Evolutionary conservation across 2,113 vertebrate species (phyloP), one percentile per base, ranked within the genome.

Genomic region (Colistium nudipinnis): DNA sequence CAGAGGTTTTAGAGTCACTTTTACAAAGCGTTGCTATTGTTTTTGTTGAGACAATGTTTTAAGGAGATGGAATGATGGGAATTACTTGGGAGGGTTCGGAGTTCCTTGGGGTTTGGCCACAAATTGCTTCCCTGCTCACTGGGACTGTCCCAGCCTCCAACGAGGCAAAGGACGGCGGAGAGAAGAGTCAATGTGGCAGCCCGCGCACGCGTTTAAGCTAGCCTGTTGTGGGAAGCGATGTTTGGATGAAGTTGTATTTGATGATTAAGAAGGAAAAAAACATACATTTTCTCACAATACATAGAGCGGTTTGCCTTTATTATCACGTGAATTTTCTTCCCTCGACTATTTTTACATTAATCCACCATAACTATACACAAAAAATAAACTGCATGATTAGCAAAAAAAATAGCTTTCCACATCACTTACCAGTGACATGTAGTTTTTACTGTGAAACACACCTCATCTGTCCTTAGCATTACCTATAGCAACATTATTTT

Each of bases 21-120:
- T 88, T 89, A 92, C 89, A 93, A 92, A 92, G 88, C 87, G 39
- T 81, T 81, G 84, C 89, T 83, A 91, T 93, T 94, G 91, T 94
- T 93, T 91, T 78, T 87, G 80, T 81, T n/a, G 76, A 89, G 89
- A 89, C 90, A 78, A 89, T 87, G 87, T 91, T 89, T 90, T 81
- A 89, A 88, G 88, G 73, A 86, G 80, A 81, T 65, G 17, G 85
- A 92, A 90, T 80, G 73, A 70, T 89, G 88, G 90, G 90, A 93
- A 93, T 91, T 88, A 89, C 88, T 90, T 89, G 54, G 70, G 89
- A 93, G 88, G 88, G 84, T 89, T 89, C 70, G 57, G 59, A 77
- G 87, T 86, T 93, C 90, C 91, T 90, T 79, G 76, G 91, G 91
- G 92, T 91, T 90, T 87, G 76, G 81, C 82, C 69, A 83, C 82